Evolutionary conservation across 2,113 vertebrate genomes (phyloP).

Genomic region (Periophthalmodon schlosseri): DNA sequence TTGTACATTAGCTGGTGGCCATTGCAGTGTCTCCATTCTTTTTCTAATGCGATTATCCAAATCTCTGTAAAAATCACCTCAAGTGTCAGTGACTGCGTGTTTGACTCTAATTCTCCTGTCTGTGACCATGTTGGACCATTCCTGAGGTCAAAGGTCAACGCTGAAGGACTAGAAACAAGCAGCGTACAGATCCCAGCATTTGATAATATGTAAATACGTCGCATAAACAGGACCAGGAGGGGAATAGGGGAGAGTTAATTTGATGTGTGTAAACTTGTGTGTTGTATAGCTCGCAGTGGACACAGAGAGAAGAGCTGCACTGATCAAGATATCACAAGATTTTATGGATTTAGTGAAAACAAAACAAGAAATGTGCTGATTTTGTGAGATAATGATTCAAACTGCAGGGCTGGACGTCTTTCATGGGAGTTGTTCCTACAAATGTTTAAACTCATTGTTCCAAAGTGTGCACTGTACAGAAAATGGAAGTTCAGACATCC

Average conservation of each 20-base stretch:
- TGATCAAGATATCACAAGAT: slow-evolving; percentile 12
- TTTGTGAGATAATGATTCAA: background rate
- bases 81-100: slow-evolving; percentile 8
- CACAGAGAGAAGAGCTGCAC: slow-evolving; percentile 1
- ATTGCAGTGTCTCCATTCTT: slow-evolving; percentile 14
- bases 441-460: too few species aligned
- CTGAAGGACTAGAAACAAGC: background rate
- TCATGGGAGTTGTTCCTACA: background rate
- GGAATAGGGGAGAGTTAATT: background rate
- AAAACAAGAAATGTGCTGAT: slow-evolving; percentile 1
- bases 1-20: slow-evolving; percentile 5
- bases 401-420: background rate
- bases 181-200: background rate
- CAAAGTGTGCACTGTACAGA: too few species aligned
- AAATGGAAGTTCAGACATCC: too few species aligned
- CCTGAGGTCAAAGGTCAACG: slow-evolving; percentile 3
- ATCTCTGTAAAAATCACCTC: background rate
- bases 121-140: slow-evolving; percentile 21
- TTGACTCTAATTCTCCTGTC: slow-evolving; percentile 33
- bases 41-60: slow-evolving; percentile 3
- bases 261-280: slow-evolving; percentile 4
- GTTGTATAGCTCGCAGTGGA: background rate
- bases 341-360: slow-evolving; percentile 4
- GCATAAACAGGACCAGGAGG: background rate
- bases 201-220: slow-evolving; percentile 15